Percentiles rank a stretch among this genome's conserved stretches.
These are phyloP conservation scores for Tangara arthus DNA, from an alignment of 2,797 vertebrate genomes.

Conservation along the genomic window DNA sequence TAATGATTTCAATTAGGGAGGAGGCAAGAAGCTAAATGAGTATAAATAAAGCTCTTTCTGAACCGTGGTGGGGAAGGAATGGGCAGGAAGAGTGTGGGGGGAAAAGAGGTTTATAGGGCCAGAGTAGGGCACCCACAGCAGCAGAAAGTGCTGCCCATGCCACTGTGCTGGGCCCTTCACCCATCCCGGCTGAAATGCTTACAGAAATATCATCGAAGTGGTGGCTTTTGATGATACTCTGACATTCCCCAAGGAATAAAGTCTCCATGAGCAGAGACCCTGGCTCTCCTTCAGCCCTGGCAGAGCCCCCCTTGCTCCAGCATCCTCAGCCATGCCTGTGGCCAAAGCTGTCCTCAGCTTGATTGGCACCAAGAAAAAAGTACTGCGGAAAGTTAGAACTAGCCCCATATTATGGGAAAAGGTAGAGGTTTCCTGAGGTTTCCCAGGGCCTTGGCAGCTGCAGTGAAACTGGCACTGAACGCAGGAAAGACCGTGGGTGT, in stretches of 20 bases:
- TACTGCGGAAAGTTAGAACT: neutral
- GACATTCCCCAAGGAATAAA: neutral
- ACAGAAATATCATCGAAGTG: neutral
- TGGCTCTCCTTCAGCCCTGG: neutral
- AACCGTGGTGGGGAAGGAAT: neutral
- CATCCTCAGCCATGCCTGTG: accelerated
- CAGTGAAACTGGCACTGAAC: neutral
- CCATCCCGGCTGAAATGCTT: neutral
- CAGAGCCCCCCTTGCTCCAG: neutral
- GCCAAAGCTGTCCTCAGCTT: neutral
- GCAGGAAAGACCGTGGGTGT: accelerated
- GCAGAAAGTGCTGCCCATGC: neutral
- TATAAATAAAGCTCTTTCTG: conserved; percentile 56
- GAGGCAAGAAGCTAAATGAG: conserved; percentile 52
- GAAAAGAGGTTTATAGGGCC: neutral
- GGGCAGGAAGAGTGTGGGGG: neutral
- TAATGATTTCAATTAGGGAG: conserved; percentile 69
- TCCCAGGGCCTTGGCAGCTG: neutral
- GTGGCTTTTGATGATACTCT: neutral
- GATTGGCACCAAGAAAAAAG: neutral
- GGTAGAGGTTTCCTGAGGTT: neutral
- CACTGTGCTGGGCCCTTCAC: accelerated
- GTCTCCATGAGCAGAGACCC: neutral
- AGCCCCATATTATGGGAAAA: neutral
- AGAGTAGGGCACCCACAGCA: neutral